phyloP scores from a whole-genome alignment of 2,113 vertebrate species.

The Pteropus alecto region DNA sequence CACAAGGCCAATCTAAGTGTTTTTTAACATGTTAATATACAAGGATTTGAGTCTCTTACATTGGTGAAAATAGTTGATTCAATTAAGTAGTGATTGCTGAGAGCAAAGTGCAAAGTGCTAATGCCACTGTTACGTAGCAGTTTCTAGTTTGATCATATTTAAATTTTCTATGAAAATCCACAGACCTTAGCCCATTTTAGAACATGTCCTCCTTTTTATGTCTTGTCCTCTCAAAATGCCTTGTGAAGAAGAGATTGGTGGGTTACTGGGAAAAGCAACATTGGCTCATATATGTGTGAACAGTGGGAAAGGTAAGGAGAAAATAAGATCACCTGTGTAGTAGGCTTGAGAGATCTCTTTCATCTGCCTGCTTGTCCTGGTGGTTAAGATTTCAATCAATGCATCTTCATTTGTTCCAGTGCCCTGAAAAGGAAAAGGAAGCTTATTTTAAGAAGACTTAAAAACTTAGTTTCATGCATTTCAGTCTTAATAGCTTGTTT shows the following conservation, averaged over 20 bases:
- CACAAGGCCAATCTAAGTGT: not conserved
- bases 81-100: not conserved
- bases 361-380: slow-evolving; percentile 88
- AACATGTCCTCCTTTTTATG: not conserved
- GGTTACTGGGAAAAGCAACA: not conserved
- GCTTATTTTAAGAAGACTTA: not conserved
- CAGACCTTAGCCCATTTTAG: not conserved
- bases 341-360: slow-evolving; percentile 87
- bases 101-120: not conserved
- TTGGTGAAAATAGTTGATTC: slow-evolving; percentile 29
- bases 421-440: slow-evolving; percentile 79
- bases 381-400: slow-evolving; percentile 91
- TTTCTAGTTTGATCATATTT: not conserved
- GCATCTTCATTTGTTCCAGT: slow-evolving; percentile 85
- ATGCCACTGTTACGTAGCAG: not conserved
- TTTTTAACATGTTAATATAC: slow-evolving; percentile 17
- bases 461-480: slow-evolving; percentile 34
- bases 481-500: not conserved
- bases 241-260: not conserved
- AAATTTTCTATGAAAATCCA: not conserved
- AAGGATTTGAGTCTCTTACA: not conserved
- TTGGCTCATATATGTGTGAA: not conserved
- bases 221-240: not conserved
- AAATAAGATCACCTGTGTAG: slow-evolving; percentile 81
- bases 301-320: not conserved